These are phyloP conservation scores for Diachasmimorpha longicaudata DNA, from an alignment of 1,140 invertebrate genomes.

Conservation along the genomic window DNA sequence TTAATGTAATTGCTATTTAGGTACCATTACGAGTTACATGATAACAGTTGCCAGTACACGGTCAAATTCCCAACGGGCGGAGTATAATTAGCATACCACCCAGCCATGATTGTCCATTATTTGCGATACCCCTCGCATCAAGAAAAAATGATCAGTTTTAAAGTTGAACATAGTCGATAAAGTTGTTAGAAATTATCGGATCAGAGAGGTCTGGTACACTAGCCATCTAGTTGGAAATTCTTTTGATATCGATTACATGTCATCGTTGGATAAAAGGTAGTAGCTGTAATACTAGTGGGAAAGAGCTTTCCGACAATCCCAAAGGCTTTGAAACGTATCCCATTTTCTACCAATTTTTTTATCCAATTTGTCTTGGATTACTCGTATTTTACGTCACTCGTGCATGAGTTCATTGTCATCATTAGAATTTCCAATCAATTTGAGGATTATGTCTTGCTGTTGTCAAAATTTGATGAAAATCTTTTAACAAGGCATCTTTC, in stretches of 20 bases:
- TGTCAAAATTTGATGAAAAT: no score
- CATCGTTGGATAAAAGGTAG: background rate
- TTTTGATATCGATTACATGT: background rate
- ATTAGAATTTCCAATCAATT: no score
- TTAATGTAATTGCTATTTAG: no score
- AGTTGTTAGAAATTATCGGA: background rate
- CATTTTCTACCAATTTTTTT: background rate
- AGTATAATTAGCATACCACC: no score
- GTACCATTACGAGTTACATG: no score
- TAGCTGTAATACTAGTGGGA: background rate
- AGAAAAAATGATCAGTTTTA: background rate
- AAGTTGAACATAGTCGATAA: background rate
- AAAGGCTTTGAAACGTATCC: background rate
- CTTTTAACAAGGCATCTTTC: no score
- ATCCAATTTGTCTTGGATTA: background rate
- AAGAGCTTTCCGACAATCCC: background rate
- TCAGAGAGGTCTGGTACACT: background rate
- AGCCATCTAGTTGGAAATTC: background rate
- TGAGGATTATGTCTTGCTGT: no score
- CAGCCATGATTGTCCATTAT: no score
- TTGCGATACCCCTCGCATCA: no score
- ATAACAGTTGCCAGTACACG: no score
- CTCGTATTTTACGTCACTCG: background rate
- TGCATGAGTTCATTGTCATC: no score
- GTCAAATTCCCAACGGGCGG: no score